Evolutionary conservation across 1,140 invertebrate species (phyloP), one percentile per base, ranked within the genome.

Genomic region (Subanguina moxae): DNA sequence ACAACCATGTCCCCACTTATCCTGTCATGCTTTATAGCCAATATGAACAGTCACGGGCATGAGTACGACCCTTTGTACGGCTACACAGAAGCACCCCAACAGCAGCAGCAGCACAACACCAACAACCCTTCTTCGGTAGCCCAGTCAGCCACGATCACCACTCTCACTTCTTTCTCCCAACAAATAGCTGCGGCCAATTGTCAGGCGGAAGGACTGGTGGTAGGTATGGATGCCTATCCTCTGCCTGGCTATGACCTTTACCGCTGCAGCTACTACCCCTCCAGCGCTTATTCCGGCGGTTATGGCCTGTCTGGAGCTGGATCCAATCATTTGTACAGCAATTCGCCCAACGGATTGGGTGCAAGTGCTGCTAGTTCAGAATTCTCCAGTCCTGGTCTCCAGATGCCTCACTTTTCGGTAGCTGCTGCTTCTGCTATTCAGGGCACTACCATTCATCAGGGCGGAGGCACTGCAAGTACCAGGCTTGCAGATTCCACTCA

Each of bases 1-100:
- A n/a, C n/a, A n/a, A n/a, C n/a, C n/a, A n/a, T n/a, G 11, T 38
- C 32, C 32, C 32, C 3, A 38, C 11, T 5, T 38, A 38, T 5
- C 11, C 3, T 38, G 11, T 3, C 32, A 3, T 38, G 32, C 32
- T 5, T 38, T 38, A 5, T 11, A 38, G n/a, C 3, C 48, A 15
- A 3, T 8, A 61, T 61, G 58, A 61, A 61, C 21, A 43, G 58
- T 61, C 58, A 61, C 58, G 58, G 28, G 8, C 58, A 61, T 21
- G 58, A 61, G 13, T 61, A 61, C 58, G 58, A 61, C 28, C 21
- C 58, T 19, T 43, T 61, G 28, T 61, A 61, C 28, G 58, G 58
- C 28, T 61, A 61, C 28, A 28, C 28, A 3, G 52, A 56, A 3
- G 13, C 52, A 38, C 32, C 32, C 32, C 32, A 38, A 38, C 32